Base-by-base conservation (phyloP, 2,888 invertebrate genomes). In the Agapetus fuscipes region DNA sequence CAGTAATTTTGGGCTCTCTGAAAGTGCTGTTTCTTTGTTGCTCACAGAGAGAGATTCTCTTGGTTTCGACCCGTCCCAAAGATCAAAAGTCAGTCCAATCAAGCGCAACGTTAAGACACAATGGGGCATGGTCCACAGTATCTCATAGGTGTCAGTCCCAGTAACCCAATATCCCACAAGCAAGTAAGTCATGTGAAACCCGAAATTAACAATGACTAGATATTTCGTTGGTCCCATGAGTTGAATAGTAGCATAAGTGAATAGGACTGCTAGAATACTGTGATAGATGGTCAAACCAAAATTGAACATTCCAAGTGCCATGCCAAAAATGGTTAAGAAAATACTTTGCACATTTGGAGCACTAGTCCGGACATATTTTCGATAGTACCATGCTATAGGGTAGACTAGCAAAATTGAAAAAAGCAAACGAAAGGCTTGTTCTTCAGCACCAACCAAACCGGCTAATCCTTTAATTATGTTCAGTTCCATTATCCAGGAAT, bases 61-160 rank as follows among this genome's bases (percentile, higher is more conserved):
- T 35, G 72, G 61, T 52, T 77, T 72, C 44, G 71, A 61, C 1
- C 95, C 95, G 67, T 97, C 97, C 58, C 73, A 72, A 1, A 80
- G 49, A 58, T 85, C 83, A 59, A 84, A 87, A 0, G 83, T 78
- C 5, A 90, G 72, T 2, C 88, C 95, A 50, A 94, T 94, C 52
- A 95, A 71, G 53, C 93, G 77, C 25, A 97, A 66, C 1, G 87
- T 84, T 37, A 97, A 64, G 7, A 98, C 93, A 65, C 97, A 97
- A 48, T 95, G 95, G 0, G 96, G 94, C 80, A 95, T 91, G 4
- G 95, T 96, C 96, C 97, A 98, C 46, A 85, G 86, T 39, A 97
- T 94, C 53, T 93, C 93, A 57, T 96, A 97, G 7, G 79, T 76
- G 50, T 83, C 79, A 3, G 90, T 89, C 51, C 85, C 83, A 0